Conservation (phyloP, 2,888 invertebrate species). For the Dexiosoma caninum region DNA sequence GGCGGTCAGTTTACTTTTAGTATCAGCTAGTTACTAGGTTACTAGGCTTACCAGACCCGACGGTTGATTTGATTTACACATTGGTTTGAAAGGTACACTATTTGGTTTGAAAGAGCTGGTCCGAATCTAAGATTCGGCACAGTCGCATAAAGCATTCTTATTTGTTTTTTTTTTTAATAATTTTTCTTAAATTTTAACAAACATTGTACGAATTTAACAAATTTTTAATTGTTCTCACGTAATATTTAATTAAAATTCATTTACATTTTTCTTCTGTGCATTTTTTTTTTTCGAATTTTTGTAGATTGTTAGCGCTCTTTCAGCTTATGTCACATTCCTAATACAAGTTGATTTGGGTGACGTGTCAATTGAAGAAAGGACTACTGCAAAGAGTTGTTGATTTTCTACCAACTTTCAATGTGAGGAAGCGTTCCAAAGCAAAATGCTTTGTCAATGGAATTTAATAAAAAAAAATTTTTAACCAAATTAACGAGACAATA, state of each 20-base stretch:
- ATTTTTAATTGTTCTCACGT: too few species aligned
- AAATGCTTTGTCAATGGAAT: neutral
- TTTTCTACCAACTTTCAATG: neutral
- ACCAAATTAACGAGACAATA: neutral
- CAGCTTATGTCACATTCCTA: conserved; percentile 72
- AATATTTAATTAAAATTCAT: neutral
- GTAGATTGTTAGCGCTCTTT: conserved; percentile 70
- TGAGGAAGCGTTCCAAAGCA: neutral
- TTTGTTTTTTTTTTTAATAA: too few species aligned
- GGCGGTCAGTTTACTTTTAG: too few species aligned
- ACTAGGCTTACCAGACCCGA: too few species aligned
- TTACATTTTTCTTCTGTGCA: neutral
- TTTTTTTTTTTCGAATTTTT: neutral
- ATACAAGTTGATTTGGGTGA: conserved; percentile 73
- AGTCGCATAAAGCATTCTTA: too few species aligned
- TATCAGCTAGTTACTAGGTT: too few species aligned
- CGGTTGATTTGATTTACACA: too few species aligned
- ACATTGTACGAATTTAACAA: too few species aligned
- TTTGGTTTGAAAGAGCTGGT: too few species aligned
- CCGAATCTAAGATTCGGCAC: too few species aligned
- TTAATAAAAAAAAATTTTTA: neutral
- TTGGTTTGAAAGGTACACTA: too few species aligned
- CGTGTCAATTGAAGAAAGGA: conserved; percentile 59
- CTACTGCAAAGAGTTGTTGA: neutral
- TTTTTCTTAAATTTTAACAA: too few species aligned